These are phyloP conservation scores for Pseudochirops corinnae DNA, from an alignment of 2,797 vertebrate genomes.

Conservation along the genomic window DNA sequence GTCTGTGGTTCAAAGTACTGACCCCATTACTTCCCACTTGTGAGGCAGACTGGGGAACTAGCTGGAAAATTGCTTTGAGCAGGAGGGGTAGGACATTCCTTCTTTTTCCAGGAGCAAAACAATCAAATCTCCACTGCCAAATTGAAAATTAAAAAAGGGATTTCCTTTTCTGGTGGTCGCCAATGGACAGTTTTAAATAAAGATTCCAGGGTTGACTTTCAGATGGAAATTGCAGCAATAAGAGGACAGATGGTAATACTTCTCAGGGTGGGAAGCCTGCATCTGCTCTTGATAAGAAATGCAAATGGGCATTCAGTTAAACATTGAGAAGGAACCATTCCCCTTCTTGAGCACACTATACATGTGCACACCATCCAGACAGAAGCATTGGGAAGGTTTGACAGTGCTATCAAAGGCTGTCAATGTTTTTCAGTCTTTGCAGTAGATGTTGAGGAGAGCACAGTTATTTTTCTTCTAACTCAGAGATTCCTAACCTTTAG, in stretches of 20 bases:
- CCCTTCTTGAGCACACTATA: conserved; percentile 59
- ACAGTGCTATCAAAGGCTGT: not conserved
- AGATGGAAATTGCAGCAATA: conserved; percentile 72
- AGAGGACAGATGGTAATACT: conserved; percentile 81
- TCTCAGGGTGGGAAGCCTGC: conserved; percentile 75
- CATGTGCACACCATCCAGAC: not conserved
- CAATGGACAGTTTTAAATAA: conserved; percentile 76
- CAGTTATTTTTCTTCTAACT: not conserved
- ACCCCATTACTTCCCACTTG: fast-evolving
- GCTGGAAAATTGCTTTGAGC: not conserved
- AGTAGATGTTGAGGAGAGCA: not conserved
- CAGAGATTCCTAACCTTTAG: not conserved
- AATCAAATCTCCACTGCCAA: conserved; percentile 66
- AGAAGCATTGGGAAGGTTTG: not conserved
- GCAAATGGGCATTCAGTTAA: conserved; percentile 79
- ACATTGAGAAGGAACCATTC: conserved; percentile 70
- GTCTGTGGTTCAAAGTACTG: not conserved
- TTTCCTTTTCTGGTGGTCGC: conserved; percentile 70
- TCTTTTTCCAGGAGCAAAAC: conserved; percentile 58
- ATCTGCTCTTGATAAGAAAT: conserved; percentile 81
- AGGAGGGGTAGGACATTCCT: not conserved
- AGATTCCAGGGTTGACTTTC: conserved; percentile 74
- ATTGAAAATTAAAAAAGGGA: conserved; percentile 64
- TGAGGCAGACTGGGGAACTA: not conserved
- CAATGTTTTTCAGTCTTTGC: not conserved